Evolutionary conservation across 2,888 invertebrate species (phyloP), one percentile per base, ranked within the genome.

Genomic region (Coelopa pilipes): DNA sequence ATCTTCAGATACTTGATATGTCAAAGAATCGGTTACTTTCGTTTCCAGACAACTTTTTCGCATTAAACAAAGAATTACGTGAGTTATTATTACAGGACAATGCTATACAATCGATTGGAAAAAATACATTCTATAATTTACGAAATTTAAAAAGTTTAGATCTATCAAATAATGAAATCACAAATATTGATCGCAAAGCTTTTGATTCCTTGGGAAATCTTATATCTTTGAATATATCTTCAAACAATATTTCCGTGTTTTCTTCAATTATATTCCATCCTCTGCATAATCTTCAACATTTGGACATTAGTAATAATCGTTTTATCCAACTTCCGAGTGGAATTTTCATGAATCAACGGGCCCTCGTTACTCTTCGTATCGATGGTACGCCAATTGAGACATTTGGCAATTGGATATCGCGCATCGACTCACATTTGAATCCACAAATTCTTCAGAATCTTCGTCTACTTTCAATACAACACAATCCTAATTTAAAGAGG

Each of bases 21-120:
- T 86, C 87, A 59, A 74, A 83, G 19, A 96, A 96, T 88, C 89
- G 88, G 78, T 88, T 95, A 79, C 91, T 92, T 74, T 92, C 92
- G 66, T 90, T 95, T 84, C 90, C 92, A 81, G 93, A 94, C 87
- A 93, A 93, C 87, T 94, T 92, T 85, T 95, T 95, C 89, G 91
- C 91, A 82, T 90, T 91, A 78, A 95, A 95, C 74, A 80, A 76
- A 17, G 82, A 85, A 73, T 76, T 87, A 21, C 80, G 81, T 0
- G 82, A 83, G 47, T 70, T 86, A 66, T 78, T 79, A 21, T 70
- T 85, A 76, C 84, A 84, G 66, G 76, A 78, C 47, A 86, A 86
- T 75, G 80, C 81, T n/a, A 68, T 86, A 19, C 81, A 83, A 73
- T 79, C 80, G 12, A 80, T 86, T 17, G 84, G 84, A 74, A 83